Evolutionary conservation across 1,140 invertebrate genomes (phyloP), one percentile per base, ranked within the genome.

Genomic region (Hesperophylax magnus): DNA sequence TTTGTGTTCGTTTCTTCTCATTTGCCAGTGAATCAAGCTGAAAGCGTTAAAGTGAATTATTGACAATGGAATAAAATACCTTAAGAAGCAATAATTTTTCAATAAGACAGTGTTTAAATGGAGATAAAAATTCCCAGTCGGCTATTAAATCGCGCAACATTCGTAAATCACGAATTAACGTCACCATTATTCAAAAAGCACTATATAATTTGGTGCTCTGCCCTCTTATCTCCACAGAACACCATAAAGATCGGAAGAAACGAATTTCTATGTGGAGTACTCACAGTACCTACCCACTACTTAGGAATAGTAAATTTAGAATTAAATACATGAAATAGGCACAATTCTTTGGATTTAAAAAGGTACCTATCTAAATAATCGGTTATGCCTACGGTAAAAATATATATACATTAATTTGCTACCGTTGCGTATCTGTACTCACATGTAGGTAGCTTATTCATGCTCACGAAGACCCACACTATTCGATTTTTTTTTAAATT

Each of bases 51-150:
- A 60, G 60, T 76, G 54, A 76, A 60, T 76, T 76, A 76, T 76
- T 60, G 56, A 76, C 72, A 76, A 58, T 76, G 54, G 72, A 76
- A 76, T 76, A 76, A 76, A 69, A 76, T 60, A 47, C 72, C 72
- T 34, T 76, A 60, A 60, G 72, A 58, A 58, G 72, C 56, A 76
- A 76, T 76, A 76, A 76, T 76, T 76, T 76, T 76, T 76, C 72
- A 76, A 76, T 76, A 76, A 76, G 72, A 76, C 61, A 76, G 72
- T 76, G 54, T 76, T 72, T 76, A 76, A 58, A 31, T 24, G 24
- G 72, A 58, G 72, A 76, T 76, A 76, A 76, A 53, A 76, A 58
- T 60, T 58, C 54, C 56, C 72, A n/a, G 56, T 60, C 9, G 24
- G 72, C 72, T 24, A 76, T 76, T 76, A 76, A 76, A 76, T 76